Conservation (phyloP, 2,113 vertebrate genomes). For the Fukomys damarensis region DNA sequence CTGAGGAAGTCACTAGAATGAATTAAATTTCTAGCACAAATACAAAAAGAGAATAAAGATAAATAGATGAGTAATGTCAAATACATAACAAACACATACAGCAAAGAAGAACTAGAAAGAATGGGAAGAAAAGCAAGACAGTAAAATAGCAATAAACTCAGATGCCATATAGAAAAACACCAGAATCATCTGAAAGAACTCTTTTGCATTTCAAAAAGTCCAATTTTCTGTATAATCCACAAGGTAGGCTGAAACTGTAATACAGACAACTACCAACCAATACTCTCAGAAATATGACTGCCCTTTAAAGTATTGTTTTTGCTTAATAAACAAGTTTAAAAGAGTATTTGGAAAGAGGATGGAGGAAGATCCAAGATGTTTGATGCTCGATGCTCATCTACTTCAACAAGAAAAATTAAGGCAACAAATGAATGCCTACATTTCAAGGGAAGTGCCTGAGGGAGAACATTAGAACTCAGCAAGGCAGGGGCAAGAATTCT, state of each 20-base stretch:
- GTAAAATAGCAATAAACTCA: background rate
- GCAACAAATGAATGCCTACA: background rate
- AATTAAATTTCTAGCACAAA: background rate
- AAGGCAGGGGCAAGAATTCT: background rate
- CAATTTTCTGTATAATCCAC: background rate
- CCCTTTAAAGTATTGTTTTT: background rate
- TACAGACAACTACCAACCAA: background rate
- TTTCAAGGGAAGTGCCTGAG: background rate
- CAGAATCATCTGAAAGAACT: background rate
- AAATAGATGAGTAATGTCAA: background rate
- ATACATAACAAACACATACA: background rate
- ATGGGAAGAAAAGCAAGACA: background rate
- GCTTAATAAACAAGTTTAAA: constrained; percentile 9
- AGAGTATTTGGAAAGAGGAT: background rate
- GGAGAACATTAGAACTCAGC: background rate
- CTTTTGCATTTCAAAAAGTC: background rate
- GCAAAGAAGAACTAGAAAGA: background rate
- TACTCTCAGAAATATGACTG: background rate
- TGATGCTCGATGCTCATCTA: background rate
- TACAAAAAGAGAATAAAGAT: constrained; percentile 4
- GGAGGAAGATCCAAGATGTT: background rate
- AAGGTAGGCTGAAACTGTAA: background rate
- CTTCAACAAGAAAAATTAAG: background rate
- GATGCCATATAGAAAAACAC: background rate
- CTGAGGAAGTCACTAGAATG: background rate